These are phyloP conservation scores for Meiosimyza platycephala DNA, from an alignment of 2,888 invertebrate genomes.

Conservation along the genomic window DNA sequence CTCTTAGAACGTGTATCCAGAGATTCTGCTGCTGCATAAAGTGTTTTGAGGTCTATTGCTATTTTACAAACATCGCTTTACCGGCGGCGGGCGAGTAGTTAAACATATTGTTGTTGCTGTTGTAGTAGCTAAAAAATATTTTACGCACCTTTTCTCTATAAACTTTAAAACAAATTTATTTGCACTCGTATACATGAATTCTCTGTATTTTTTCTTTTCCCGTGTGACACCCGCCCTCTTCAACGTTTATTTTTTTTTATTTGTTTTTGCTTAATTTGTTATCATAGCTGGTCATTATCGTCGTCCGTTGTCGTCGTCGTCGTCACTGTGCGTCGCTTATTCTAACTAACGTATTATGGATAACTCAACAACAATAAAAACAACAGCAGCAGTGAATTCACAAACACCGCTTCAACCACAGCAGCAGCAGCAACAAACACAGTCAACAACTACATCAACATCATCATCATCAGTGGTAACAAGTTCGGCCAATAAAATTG, in stretches of 20 bases:
- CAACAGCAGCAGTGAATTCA: slow-evolving; percentile 47
- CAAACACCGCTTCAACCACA: slow-evolving; percentile 45
- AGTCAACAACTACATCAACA: slow-evolving; percentile 47
- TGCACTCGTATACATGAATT: background rate
- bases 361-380: slow-evolving; percentile 58
- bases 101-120: too few species aligned
- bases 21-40: too few species aligned
- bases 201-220: background rate
- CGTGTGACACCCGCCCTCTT: background rate
- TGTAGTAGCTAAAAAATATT: too few species aligned
- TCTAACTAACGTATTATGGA: slow-evolving; percentile 59
- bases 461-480: slow-evolving; percentile 44
- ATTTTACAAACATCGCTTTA: too few species aligned
- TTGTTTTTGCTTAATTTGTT: slow-evolving; percentile 19
- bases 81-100: too few species aligned
- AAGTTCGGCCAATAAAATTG: slow-evolving; percentile 32
- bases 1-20: too few species aligned
- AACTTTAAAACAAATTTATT: too few species aligned
- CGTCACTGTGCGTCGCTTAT: slow-evolving; percentile 39
- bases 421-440: slow-evolving; percentile 42
- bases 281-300: slow-evolving; percentile 29
- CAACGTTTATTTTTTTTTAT: background rate
- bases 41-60: too few species aligned
- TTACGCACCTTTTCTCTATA: too few species aligned
- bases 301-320: slow-evolving; percentile 29